Evolutionary conservation across 2,888 invertebrate genomes (phyloP).

Genomic region (Andricus curvator): DNA sequence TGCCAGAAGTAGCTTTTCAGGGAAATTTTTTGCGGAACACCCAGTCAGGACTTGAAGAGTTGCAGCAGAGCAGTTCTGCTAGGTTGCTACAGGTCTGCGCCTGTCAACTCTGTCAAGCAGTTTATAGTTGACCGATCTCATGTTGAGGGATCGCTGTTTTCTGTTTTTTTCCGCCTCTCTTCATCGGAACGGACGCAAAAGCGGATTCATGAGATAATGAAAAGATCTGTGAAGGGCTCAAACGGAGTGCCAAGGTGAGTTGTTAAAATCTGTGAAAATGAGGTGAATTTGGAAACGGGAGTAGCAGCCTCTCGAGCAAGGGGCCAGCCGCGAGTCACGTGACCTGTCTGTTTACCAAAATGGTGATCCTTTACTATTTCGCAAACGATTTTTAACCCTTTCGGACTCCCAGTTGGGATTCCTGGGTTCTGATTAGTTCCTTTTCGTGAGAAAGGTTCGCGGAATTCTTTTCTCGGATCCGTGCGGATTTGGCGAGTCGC

Average conservation of each 20-base stretch:
- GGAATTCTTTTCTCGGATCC: neutral
- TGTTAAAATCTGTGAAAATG: conserved; percentile 47
- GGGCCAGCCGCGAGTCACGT: conserved; percentile 76
- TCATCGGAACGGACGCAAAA: conserved; percentile 19
- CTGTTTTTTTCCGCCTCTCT: conserved; percentile 5
- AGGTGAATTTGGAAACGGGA: conserved; percentile 67
- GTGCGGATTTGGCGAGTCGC: neutral
- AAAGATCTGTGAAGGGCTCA: conserved; percentile 54
- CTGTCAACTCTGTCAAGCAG: too few species aligned
- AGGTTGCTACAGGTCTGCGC: too few species aligned
- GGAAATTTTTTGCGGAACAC: neutral
- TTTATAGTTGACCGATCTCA: conserved; percentile 23
- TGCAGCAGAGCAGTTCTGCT: neutral
- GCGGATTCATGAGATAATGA: conserved; percentile 62
- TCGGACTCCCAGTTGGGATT: neutral
- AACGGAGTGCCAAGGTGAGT: conserved; percentile 69
- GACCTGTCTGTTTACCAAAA: conserved; percentile 77
- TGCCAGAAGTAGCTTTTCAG: neutral
- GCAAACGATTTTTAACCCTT: conserved; percentile 47
- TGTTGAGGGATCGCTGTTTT: conserved; percentile 21
- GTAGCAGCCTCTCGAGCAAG: conserved; percentile 67
- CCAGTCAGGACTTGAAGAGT: neutral
- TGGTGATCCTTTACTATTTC: conserved; percentile 69
- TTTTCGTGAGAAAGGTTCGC: neutral
- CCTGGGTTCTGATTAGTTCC: conserved; percentile 30